Base-by-base conservation (phyloP, 2,888 invertebrate species). In the Tetragnatha montana region DNA sequence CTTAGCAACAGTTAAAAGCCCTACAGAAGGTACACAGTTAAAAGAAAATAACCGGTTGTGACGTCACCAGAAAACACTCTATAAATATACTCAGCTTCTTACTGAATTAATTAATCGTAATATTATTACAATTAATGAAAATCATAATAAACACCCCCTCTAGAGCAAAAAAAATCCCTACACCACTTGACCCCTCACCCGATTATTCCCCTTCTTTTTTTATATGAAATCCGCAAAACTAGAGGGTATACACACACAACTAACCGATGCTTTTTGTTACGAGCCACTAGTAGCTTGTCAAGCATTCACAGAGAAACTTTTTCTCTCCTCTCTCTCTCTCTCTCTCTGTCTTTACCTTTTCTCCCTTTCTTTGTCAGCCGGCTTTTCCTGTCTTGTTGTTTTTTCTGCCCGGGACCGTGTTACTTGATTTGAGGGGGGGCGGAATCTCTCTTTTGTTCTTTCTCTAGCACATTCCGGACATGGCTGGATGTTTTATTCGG, bases 201-300 rank as follows among this genome's bases (percentile, higher is more conserved):
- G 14, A 22, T 47, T 85, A 60, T 73, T 73, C 60, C 14, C 60
- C 21, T 69, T 47, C 22, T 70, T 79, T 86, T 86, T 86, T n/a
- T n/a, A n/a, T 80, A 86, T 79, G 69, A 86, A 86, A 80, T 71
- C 71, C 47, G 17, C 76, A 70, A n/a, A 86, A 79, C 51, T 1
- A 35, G 60, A 10, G 78, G 82, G 74, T 60, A 73, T 74, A 83
- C 22, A 74, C 35, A 83, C n/a, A n/a, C n/a, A n/a, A n/a, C 75
- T 71, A 83, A 83, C 82, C 74, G 82, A 83, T 83, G 74, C 82
- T 86, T 79, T 79, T 81, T 86, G 86, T 80, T 82, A 71, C 71
- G 60, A 88, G 50, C 82, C 70, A 78, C 76, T 88, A 78, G 82
- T 51, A 78, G 60, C 82, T 51, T 88, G 70, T 88, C 88, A 82